Base-by-base conservation (phyloP, 2,888 invertebrate species). In the Thymelicus acteon region DNA sequence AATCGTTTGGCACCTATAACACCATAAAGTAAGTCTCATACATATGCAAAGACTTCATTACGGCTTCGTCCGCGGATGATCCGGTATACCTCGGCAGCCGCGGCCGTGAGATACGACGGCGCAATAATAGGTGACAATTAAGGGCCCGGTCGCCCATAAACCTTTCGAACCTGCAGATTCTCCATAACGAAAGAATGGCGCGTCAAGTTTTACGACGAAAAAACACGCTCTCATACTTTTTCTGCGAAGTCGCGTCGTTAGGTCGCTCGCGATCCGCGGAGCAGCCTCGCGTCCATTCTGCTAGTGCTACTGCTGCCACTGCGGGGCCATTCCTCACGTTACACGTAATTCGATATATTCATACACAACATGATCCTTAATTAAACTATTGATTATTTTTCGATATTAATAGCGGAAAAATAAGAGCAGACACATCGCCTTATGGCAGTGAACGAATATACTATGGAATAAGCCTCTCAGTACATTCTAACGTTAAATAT, bases 101-200 rank as follows among this genome's bases (percentile, higher is more conserved):
- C 58, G 13, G 13, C 39, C 66, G 31, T 67, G 60, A 67, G 60
- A 60, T 67, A 67, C 48, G 67, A 24, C 48, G 13, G 19, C 40
- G 60, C 67, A 19, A 60, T 67, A 60, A 60, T 67, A 52, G 60
- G 67, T 67, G 60, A 67, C 67, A 67, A 67, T 67, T 67, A 67
- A 67, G 67, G 60, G 12, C 15, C 24, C 60, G 15, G 31, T 31
- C 31, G 67, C 49, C 48, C 67, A 49, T 67, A 67, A 67, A 67
- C 39, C 67, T 60, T 24, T 67, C 67, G 48, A n/a, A 0, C 60
- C 49, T 67, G 58, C 48, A 31, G 6, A 13, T 49, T 13, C 60
- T 39, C 67, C 67, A 52, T 60, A 67, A 60, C 60, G 67, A 60
- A 48, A 31, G 57, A 39, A 57, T 47, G 65, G 57, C 57, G 54